Evolutionary conservation across 2,888 invertebrate genomes (phyloP).

Genomic region (Apamea monoglypha): DNA sequence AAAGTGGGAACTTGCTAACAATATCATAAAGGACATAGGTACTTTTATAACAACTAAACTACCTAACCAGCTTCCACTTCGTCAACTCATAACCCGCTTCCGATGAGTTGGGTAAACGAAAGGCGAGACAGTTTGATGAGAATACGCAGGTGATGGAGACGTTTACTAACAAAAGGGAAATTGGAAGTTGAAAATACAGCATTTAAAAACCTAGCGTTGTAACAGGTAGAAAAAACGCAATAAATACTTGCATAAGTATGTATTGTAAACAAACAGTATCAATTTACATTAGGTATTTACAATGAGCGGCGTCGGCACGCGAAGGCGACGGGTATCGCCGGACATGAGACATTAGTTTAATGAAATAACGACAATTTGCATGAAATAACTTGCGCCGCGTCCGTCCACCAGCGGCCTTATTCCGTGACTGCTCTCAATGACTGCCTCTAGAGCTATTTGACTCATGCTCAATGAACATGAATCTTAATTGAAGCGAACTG

Average conservation of each 20-base stretch:
- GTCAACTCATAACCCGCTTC: constrained; percentile 35
- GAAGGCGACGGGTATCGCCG: constrained; percentile 78
- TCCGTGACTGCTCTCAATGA: constrained; percentile 82
- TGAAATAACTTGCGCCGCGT: constrained; percentile 67
- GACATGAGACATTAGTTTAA: constrained; percentile 84
- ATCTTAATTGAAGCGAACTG: constrained; percentile 84
- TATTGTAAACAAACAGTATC: constrained; percentile 53
- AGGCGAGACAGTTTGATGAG: constrained; percentile 9
- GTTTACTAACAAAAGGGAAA: constrained; percentile 8
- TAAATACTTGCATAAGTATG: constrained; percentile 47
- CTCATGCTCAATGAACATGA: constrained; percentile 87
- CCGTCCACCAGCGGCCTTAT: constrained; percentile 62
- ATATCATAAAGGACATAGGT: background rate
- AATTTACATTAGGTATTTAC: constrained; percentile 67
- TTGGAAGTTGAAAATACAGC: background rate
- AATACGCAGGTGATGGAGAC: background rate
- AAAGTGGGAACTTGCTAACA: background rate
- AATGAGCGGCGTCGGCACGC: constrained; percentile 72
- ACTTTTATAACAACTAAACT: constrained; percentile 36
- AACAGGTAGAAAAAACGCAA: constrained; percentile 47
- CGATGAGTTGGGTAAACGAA: constrained; percentile 30
- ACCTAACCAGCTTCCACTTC: constrained; percentile 50
- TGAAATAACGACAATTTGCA: constrained; percentile 85
- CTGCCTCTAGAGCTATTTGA: constrained; percentile 76
- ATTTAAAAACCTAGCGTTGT: constrained; percentile 26